These are phyloP conservation scores for Drosophila mayri DNA, from an alignment of 1,140 invertebrate species.

Conservation along the genomic window DNA sequence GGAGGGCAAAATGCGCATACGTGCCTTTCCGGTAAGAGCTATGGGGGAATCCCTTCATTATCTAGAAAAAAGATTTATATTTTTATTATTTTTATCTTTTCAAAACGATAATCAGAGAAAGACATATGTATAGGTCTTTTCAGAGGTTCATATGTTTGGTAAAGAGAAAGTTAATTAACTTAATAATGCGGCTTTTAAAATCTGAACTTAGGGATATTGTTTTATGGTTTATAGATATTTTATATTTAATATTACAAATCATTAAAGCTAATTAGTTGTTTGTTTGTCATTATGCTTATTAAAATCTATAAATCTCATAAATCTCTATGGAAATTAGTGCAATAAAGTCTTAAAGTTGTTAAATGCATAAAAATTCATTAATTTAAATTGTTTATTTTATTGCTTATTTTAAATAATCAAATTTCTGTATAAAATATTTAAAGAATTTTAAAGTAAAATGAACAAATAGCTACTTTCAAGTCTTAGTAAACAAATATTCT, in stretches of 20 bases:
- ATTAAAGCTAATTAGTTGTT: neutral
- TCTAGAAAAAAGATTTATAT: neutral
- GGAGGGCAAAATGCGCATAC: conserved; percentile 98
- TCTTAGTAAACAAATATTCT: neutral
- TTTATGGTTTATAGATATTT: neutral
- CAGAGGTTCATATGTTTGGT: neutral
- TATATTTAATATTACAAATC: neutral
- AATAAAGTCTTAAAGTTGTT: neutral
- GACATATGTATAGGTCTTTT: neutral
- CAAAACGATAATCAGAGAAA: neutral
- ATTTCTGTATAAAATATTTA: neutral
- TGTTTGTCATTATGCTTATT: neutral
- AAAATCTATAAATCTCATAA: neutral
- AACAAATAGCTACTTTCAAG: too few relatives aligned
- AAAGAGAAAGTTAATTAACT: neutral
- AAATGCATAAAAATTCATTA: neutral
- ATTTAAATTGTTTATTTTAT: neutral
- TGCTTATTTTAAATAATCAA: too few relatives aligned
- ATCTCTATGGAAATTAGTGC: neutral
- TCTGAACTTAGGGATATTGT: neutral
- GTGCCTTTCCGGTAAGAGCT: conserved; percentile 96
- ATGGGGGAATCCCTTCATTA: conserved; percentile 33
- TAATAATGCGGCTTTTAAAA: neutral
- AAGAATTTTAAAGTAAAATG: too few relatives aligned
- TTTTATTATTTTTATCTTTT: neutral